Conservation (phyloP, 2,797 vertebrate species). For the Phoxinus dragarum region DNA sequence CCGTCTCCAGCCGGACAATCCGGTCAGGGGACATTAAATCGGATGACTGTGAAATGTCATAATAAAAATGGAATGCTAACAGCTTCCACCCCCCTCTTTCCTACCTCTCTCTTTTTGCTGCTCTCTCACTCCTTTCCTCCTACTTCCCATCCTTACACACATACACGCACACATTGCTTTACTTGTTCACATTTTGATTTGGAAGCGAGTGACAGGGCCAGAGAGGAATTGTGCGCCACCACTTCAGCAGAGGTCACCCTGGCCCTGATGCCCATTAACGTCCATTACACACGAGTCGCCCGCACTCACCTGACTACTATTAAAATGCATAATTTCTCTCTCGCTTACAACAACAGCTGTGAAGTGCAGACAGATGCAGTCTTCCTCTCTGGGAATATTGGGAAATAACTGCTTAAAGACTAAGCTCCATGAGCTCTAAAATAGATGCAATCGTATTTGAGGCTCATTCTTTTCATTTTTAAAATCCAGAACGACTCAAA, state of each 20-base stretch:
- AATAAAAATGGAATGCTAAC: conserved; percentile 92
- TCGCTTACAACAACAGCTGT: conserved; percentile 63
- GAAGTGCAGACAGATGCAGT: conserved; percentile 46
- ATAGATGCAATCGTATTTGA: conserved; percentile 8
- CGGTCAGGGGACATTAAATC: conserved; percentile 93
- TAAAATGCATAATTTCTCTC: conserved; percentile 82
- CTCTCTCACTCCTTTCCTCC: conserved; percentile 44
- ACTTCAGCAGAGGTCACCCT: conserved; percentile 92
- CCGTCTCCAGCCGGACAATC: conserved; percentile 88
- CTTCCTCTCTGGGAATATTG: conserved; percentile 44
- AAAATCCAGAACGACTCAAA: neutral
- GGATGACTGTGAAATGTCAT: conserved; percentile 92
- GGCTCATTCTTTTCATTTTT: conserved; percentile 3
- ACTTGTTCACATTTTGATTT: conserved; percentile 63
- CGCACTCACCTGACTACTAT: conserved; percentile 72
- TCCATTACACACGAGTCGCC: conserved; percentile 67
- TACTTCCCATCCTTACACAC: conserved; percentile 18
- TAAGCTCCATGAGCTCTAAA: neutral
- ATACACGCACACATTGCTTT: conserved; percentile 56
- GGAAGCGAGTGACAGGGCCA: conserved; percentile 82
- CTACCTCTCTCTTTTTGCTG: conserved; percentile 46
- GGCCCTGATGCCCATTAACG: conserved; percentile 86
- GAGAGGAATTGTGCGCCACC: conserved; percentile 87
- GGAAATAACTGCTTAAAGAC: conserved; percentile 41
- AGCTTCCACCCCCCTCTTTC: conserved; percentile 78